Base-by-base conservation (phyloP, 2,113 vertebrate species). In the Falcunculus frontatus region DNA sequence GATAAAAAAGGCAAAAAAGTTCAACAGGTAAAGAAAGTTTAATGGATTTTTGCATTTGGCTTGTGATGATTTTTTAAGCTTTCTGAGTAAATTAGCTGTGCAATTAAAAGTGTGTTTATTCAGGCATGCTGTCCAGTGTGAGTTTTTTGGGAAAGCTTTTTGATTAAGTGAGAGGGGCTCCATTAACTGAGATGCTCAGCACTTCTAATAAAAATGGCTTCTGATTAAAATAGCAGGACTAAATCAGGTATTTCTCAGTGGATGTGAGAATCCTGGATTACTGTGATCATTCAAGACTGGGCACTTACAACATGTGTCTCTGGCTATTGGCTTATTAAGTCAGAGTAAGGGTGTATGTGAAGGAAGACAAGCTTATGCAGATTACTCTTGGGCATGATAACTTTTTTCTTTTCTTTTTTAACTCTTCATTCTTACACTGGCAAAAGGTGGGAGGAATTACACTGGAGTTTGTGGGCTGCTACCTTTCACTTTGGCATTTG, bases 191-290 rank as follows among this genome's bases (percentile, higher is more conserved):
- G 72, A 29, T 84, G 52, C 68, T 91, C 44, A 41, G 57, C 32
- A 21, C 39, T 90, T 46, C 13, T 56, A 39, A 47, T 74, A 59
- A 77, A 68, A 90, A 32, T 33, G 3, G 11, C 62, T 72, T 74
- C 56, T 69, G 37, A 39, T 82, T 22, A 57, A 41, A 89, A 56
- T 18, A 84, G 44, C 14, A 27, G 80, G 56, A 42, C 18, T 75
- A 49, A 73, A 50, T 62, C 1, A 7, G 20, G 27, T 70, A 12
- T 93, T 97, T 96, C 56, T 69, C 62, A 82, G 75, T 76, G 76
- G 27, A 89, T 70, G 69, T 67, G 68, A 93, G 90, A 96, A 87
- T 56, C 73, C 88, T 62, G 84, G 92, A 57, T 80, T 91, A 74
- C 82, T 65, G 80, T 26, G 84, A 23, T 91, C 13, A 2, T 39